Conservation (phyloP, 2,888 invertebrate species). For the Clanis bilineata region DNA sequence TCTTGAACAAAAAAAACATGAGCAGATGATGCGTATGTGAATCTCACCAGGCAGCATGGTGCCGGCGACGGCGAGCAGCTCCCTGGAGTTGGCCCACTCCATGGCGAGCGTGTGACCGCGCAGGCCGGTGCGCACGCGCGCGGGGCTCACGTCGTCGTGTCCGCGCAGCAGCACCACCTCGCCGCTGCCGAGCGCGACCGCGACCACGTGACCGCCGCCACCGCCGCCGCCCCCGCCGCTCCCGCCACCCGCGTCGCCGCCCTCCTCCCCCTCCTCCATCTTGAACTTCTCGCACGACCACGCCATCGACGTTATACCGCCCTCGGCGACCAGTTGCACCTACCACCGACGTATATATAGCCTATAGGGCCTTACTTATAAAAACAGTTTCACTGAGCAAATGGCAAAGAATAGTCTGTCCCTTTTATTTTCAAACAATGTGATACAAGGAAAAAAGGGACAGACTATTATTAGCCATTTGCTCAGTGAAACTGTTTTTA, state of each 20-base stretch:
- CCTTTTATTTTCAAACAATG: too few species aligned
- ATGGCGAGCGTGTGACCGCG: constrained; percentile 90
- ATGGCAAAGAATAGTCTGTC: too few species aligned
- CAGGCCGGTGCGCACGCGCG: constrained; percentile 91
- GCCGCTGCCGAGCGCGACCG: constrained; percentile 94
- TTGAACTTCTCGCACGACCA: constrained; percentile 99
- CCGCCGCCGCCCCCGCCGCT: constrained; percentile 85
- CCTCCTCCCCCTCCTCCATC: constrained; percentile 96
- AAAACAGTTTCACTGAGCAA: too few species aligned
- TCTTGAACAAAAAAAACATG: background rate
- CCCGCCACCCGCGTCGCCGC: constrained; percentile 81
- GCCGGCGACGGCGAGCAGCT: constrained; percentile 95
- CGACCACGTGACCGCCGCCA: constrained; percentile 87
- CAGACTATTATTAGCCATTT: too few species aligned
- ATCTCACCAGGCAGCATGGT: constrained; percentile 75
- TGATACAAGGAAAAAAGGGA: too few species aligned
- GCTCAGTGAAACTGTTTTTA: too few species aligned
- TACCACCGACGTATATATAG: constrained; percentile 27
- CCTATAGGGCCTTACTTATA: too few species aligned
- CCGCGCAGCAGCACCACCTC: constrained; percentile 93
- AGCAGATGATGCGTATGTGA: too few species aligned
- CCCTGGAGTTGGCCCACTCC: constrained; percentile 98
- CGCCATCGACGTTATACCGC: constrained; percentile 94
- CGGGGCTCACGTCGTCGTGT: constrained; percentile 96
- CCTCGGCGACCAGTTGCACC: constrained; percentile 92